These are phyloP conservation scores for Calameuta filiformis DNA, from an alignment of 2,888 invertebrate genomes.

Conservation along the genomic window DNA sequence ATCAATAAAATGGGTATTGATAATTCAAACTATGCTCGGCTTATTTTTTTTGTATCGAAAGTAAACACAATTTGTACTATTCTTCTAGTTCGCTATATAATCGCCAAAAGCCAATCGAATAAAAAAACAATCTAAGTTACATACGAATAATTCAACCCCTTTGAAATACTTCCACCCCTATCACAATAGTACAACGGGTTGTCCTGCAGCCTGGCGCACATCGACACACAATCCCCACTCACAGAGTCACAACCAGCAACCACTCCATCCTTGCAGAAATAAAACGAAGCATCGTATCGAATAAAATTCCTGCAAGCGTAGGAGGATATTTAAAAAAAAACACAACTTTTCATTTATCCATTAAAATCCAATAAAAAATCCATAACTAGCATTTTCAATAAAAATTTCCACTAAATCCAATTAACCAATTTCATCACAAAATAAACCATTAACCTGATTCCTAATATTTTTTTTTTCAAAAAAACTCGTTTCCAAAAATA, in stretches of 20 bases:
- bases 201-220: not conserved
- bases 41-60: not conserved
- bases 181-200: not conserved
- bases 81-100: not conserved
- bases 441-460: not conserved
- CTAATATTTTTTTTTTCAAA: not conserved
- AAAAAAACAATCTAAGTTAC: not conserved
- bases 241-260: not conserved
- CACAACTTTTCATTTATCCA: not conserved
- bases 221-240: no score
- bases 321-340: not conserved
- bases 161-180: not conserved
- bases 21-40: not conserved
- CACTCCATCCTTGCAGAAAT: not conserved
- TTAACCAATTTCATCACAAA: not conserved
- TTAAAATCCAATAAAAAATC: not conserved
- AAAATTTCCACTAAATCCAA: not conserved
- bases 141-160: not conserved
- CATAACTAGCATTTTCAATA: not conserved
- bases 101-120: no score
- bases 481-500: not conserved
- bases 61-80: not conserved
- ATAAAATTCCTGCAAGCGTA: not conserved
- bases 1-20: not conserved
- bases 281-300: not conserved